A percentile compares a stretch with the other conserved stretches of the same genome.
Conservation (phyloP, 2,888 invertebrate species). For the Dendrolimus houi region DNA sequence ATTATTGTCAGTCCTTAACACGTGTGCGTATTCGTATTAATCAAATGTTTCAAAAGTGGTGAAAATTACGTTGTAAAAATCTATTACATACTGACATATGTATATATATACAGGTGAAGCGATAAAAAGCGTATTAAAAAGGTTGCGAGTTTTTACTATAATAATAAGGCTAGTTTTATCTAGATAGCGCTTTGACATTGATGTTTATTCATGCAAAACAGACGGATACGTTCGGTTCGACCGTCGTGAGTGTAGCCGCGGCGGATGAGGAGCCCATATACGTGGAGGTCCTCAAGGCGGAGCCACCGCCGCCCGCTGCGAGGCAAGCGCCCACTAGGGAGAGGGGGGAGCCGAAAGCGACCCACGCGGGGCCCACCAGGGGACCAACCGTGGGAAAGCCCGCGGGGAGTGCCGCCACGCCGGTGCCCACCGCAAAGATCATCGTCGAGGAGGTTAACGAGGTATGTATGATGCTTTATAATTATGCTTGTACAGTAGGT, state of each 20-base stretch:
- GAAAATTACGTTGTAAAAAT: too few species aligned
- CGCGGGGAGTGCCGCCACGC: slow-evolving; percentile 15
- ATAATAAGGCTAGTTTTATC: too few species aligned
- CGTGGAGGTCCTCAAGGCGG: slow-evolving; percentile 19
- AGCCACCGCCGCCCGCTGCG: slow-evolving; percentile 11
- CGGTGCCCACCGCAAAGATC: slow-evolving; percentile 31
- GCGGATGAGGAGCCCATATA: slow-evolving; percentile 40
- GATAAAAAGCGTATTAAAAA: too few species aligned
- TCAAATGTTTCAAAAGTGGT: too few species aligned
- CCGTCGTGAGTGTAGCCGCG: slow-evolving; percentile 34
- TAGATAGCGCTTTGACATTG: too few species aligned
- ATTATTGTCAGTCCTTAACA: too few species aligned
- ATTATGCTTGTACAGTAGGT: too few species aligned
- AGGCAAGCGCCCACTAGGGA: slow-evolving; percentile 8
- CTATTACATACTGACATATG: too few species aligned
- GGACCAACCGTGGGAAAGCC: not conserved
- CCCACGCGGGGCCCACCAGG: slow-evolving; percentile 4
- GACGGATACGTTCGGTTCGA: slow-evolving; percentile 44
- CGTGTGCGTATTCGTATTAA: too few species aligned
- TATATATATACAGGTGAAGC: too few species aligned
- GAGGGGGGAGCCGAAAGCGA: slow-evolving; percentile 3
- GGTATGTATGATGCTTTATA: slow-evolving; percentile 11
- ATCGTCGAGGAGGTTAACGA: slow-evolving; percentile 53
- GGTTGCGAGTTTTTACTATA: too few species aligned
- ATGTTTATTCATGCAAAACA: slow-evolving; percentile 2